A percentile compares a stretch with the other conserved stretches of the same genome.
Conservation (phyloP, 2,888 invertebrate genomes). For the Lutraria lutraria region DNA sequence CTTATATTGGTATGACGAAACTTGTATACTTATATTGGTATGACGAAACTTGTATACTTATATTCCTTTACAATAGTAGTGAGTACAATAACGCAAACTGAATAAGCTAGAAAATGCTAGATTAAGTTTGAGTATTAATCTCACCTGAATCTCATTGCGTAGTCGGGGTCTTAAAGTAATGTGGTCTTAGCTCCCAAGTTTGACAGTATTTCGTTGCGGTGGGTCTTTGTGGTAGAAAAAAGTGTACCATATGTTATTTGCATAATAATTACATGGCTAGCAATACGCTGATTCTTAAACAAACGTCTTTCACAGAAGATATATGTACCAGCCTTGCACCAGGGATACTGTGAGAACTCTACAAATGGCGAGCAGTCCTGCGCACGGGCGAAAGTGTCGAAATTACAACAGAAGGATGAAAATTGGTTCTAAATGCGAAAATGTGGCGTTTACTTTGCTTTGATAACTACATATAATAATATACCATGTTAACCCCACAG, state of each 20-base stretch:
- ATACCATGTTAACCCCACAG: constrained; percentile 43
- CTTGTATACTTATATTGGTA: too few species aligned
- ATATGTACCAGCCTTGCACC: constrained; percentile 23
- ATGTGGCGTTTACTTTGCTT: constrained; percentile 49
- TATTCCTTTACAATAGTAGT: too few species aligned
- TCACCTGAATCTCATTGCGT: too few species aligned
- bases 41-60: too few species aligned
- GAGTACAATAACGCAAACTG: too few species aligned
- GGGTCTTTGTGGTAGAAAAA: neutral
- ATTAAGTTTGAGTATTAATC: too few species aligned
- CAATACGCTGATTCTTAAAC: neutral
- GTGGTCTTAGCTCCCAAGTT: too few species aligned
- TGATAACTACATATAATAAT: constrained; percentile 54
- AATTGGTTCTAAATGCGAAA: constrained; percentile 59
- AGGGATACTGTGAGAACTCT: constrained; percentile 51
- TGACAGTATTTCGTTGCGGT: neutral
- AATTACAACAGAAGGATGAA: constrained; percentile 53
- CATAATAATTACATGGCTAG: neutral
- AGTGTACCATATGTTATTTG: neutral
- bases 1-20: too few species aligned
- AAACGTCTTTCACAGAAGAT: neutral
- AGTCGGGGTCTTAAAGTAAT: too few species aligned
- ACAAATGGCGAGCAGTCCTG: constrained; percentile 57
- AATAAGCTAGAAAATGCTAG: too few species aligned
- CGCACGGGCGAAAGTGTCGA: constrained; percentile 43